These are phyloP conservation scores for Panulirus ornatus DNA, from an alignment of 1,140 invertebrate genomes.

Conservation along the genomic window DNA sequence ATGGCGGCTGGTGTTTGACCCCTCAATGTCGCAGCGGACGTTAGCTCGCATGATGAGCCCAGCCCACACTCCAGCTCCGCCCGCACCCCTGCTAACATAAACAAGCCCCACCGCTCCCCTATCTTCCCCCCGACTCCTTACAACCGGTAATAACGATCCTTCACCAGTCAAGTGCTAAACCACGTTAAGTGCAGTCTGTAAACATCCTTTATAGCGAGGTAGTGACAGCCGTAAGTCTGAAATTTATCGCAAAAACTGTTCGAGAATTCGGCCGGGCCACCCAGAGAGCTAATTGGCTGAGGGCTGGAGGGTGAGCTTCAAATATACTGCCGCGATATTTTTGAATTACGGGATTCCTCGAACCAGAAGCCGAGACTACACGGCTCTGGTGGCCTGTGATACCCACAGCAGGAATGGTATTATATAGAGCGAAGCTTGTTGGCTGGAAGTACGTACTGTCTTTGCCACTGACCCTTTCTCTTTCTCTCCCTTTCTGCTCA, in stretches of 20 bases:
- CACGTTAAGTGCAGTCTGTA: neutral
- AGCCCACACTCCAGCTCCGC: neutral
- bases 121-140: neutral
- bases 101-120: neutral
- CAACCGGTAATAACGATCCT: neutral
- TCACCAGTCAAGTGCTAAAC: neutral
- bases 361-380: neutral
- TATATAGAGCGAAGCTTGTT: neutral
- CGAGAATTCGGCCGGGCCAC: neutral
- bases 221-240: neutral
- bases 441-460: neutral
- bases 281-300: neutral
- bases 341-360: constrained; percentile 6
- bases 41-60: neutral
- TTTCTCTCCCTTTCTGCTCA: neutral
- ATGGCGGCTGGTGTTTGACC: neutral
- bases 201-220: neutral
- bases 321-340: neutral
- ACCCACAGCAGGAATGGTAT: neutral
- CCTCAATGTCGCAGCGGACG: neutral
- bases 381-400: neutral
- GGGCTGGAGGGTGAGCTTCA: neutral
- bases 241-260: neutral
- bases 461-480: neutral
- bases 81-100: neutral